Evolutionary conservation across 1,140 invertebrate genomes (phyloP).

Genomic region (Elymnias hypermnestra): DNA sequence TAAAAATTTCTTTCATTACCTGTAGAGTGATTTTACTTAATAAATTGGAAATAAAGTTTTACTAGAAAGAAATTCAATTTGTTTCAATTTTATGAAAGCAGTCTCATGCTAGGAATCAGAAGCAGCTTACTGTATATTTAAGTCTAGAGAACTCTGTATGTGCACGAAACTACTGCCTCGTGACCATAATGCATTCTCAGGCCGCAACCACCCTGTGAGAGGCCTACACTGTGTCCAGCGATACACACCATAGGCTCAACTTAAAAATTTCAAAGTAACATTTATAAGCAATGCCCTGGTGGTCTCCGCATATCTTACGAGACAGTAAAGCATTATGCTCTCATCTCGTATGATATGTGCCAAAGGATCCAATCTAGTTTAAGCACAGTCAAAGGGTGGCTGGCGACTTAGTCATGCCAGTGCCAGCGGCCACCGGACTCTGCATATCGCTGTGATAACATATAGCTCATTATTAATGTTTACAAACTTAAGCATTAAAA

Average conservation of each 20-base stretch:
- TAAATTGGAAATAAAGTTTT: no score
- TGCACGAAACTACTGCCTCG: slow-evolving; percentile 41
- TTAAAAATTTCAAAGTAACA: slow-evolving; percentile 19
- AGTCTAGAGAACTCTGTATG: slow-evolving; percentile 63
- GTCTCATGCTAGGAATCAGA: slow-evolving; percentile 41
- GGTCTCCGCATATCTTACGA: slow-evolving; percentile 26
- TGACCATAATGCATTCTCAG: slow-evolving; percentile 61
- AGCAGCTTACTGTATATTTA: slow-evolving; percentile 55
- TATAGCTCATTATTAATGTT: background rate
- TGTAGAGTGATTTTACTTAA: no score
- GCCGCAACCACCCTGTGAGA: slow-evolving; percentile 46
- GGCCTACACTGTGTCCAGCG: slow-evolving; percentile 20
- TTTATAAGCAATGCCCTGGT: background rate
- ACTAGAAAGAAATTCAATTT: no score
- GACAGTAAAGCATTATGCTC: slow-evolving; percentile 19
- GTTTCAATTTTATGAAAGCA: slow-evolving; percentile 47
- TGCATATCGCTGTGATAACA: slow-evolving; percentile 18
- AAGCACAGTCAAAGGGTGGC: slow-evolving; percentile 46
- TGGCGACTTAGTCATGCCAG: slow-evolving; percentile 45
- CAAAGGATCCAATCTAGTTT: slow-evolving; percentile 20
- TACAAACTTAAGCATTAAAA: background rate
- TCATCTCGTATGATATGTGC: slow-evolving; percentile 27
- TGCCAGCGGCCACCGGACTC: slow-evolving; percentile 26
- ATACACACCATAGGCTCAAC: slow-evolving; percentile 9
- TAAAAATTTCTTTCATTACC: no score